Base-by-base conservation (phyloP, 2,113 vertebrate genomes). In the Gulo gulo region DNA sequence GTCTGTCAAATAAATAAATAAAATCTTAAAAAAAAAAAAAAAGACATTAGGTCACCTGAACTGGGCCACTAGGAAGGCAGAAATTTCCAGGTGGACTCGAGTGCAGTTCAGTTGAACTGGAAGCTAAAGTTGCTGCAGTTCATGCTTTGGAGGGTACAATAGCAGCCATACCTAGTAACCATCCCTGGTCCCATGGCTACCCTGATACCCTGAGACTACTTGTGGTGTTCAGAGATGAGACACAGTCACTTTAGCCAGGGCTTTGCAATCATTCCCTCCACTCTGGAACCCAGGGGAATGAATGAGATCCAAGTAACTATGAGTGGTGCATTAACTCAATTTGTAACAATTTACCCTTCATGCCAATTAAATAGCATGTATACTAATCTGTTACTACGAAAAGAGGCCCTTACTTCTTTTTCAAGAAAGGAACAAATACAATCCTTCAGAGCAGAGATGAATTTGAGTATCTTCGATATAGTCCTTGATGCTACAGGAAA, bases 221-320 rank as follows among this genome's bases (percentile, higher is more conserved):
- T n/a, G 2, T 4, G 8, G 3, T 50, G 1, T 59, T 69, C 20
- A 78, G 16, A 55, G 12, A 39, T 34, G 1, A 87, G 65, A 52
- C 2, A 7, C 3, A 69, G 55, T 59, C 8, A 61, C 1, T 3
- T 15, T 2, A 55, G 18, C 6, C 24, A 92, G 2, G 7, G 1
- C 8, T 50, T 34, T 74, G 10, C 2, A 18, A 4, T 29, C 2
- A 45, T 78, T 76, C 0, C 1, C 5, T 31, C 1, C 8, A 78
- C 36, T 42, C 6, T 82, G 9, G 16, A 94, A 89, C 7, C 21
- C 47, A 88, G n/a, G 21, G 50, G n/a, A 81, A 39, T 50, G 8
- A 55, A 34, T 88, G 34, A 69, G 13, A 24, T 1, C 11, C 52
- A 76, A 14, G 3, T 29, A 88, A 76, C 31, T 55, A 15, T 61